These are phyloP conservation scores for Ambastaia sidthimunki DNA, from an alignment of 2,797 vertebrate species.

Conservation along the genomic window DNA sequence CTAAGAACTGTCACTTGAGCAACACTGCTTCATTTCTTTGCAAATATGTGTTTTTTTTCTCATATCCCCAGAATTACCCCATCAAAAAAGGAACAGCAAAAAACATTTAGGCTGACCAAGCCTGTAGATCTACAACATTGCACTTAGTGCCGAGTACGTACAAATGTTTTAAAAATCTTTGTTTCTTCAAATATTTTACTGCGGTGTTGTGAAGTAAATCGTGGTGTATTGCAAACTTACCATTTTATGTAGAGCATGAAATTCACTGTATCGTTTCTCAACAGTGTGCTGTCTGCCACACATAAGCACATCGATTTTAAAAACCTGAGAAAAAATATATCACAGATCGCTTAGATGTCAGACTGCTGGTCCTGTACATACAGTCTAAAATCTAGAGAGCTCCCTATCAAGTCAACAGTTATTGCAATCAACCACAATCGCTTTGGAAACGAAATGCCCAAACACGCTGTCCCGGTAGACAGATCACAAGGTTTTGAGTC, in stretches of 20 bases:
- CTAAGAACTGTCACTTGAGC: neutral
- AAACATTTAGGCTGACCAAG: neutral
- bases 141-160: neutral
- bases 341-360: neutral
- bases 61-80: neutral
- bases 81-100: neutral
- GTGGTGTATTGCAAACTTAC: conserved; percentile 71
- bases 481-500: neutral
- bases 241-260: conserved; percentile 96
- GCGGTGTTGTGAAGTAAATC: too few relatives aligned
- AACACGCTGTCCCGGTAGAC: neutral
- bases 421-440: neutral
- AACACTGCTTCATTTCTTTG: neutral
- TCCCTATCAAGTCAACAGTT: neutral
- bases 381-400: neutral
- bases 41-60: neutral
- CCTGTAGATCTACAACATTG: neutral
- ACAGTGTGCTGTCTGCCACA: conserved; percentile 92
- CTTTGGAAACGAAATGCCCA: neutral
- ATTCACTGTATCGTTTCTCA: conserved; percentile 98
- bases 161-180: neutral
- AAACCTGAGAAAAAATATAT: conserved; percentile 80
- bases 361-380: neutral
- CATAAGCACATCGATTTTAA: conserved; percentile 95
- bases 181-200: neutral